phyloP scores from a whole-genome alignment of 2,888 invertebrate genomes.

The Drosophila nigricruria region DNA sequence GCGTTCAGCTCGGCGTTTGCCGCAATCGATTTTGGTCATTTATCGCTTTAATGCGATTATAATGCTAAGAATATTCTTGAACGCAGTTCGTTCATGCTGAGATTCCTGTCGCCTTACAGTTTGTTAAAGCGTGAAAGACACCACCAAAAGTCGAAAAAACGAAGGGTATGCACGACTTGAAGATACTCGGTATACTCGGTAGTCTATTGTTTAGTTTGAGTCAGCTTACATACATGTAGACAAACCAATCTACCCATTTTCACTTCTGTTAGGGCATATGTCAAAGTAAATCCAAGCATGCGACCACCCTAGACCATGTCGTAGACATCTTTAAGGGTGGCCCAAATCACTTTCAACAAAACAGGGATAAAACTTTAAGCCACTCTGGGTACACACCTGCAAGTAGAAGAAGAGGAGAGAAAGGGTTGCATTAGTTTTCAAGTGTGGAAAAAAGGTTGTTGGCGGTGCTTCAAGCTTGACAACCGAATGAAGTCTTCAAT shows the following conservation, averaged over 20 bases:
- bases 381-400: conserved; percentile 67
- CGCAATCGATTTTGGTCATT: conserved; percentile 76
- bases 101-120: conserved; percentile 59
- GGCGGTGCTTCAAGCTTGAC: conserved; percentile 18
- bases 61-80: conserved; percentile 63
- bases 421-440: conserved; percentile 71
- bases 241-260: conserved; percentile 1
- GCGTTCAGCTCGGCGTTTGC: conserved; percentile 26
- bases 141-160: conserved; percentile 29
- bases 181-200: no score
- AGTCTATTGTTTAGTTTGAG: not conserved
- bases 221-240: not conserved
- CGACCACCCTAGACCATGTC: conserved; percentile 19
- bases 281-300: not conserved
- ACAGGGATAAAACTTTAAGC: conserved; percentile 44
- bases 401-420: conserved; percentile 47
- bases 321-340: conserved; percentile 55
- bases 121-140: conserved; percentile 72
- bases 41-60: conserved; percentile 79
- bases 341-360: conserved; percentile 22
- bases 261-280: not conserved
- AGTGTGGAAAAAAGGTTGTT: conserved; percentile 15
- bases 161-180: not conserved
- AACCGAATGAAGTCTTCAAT: conserved; percentile 64
- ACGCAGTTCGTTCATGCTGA: conserved; percentile 47